A percentile compares a stretch with the other conserved stretches of the same genome.
These are phyloP conservation scores for Tenthredo livida DNA, from an alignment of 2,888 invertebrate genomes.

Conservation along the genomic window DNA sequence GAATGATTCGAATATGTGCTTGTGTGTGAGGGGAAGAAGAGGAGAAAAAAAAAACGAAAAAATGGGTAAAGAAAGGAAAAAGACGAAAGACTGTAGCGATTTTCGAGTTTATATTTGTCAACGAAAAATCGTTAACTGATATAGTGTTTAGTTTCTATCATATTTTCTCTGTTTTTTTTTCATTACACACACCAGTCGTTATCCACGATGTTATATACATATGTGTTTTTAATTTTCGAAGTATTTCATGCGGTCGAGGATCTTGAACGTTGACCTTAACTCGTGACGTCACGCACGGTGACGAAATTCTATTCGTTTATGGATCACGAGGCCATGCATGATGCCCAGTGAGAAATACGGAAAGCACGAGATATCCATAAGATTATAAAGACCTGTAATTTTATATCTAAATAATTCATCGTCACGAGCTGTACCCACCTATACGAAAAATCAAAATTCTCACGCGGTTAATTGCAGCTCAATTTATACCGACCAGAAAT, in stretches of 20 bases:
- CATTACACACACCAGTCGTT: neutral
- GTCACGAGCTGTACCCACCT: neutral
- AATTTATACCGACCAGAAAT: neutral
- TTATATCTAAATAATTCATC: neutral
- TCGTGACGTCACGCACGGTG: slow-evolving; percentile 23
- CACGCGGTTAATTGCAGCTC: too few relatives aligned
- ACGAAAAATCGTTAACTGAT: neutral
- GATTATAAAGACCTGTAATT: neutral
- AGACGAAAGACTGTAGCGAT: neutral
- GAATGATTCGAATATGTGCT: neutral
- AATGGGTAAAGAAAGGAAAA: neutral
- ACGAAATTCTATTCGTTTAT: neutral
- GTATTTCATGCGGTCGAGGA: neutral
- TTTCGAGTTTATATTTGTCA: neutral
- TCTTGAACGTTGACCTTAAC: slow-evolving; percentile 19
- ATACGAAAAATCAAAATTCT: too few relatives aligned
- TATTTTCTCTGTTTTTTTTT: neutral
- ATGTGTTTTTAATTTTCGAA: neutral
- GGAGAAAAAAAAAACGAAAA: neutral
- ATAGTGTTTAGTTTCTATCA: neutral
- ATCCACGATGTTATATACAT: neutral
- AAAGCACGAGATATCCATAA: neutral
- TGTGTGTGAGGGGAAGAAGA: neutral
- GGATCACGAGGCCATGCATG: neutral
- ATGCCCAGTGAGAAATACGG: neutral